Conservation (phyloP, 1,140 invertebrate genomes). For the Ganaspis sp. region DNA sequence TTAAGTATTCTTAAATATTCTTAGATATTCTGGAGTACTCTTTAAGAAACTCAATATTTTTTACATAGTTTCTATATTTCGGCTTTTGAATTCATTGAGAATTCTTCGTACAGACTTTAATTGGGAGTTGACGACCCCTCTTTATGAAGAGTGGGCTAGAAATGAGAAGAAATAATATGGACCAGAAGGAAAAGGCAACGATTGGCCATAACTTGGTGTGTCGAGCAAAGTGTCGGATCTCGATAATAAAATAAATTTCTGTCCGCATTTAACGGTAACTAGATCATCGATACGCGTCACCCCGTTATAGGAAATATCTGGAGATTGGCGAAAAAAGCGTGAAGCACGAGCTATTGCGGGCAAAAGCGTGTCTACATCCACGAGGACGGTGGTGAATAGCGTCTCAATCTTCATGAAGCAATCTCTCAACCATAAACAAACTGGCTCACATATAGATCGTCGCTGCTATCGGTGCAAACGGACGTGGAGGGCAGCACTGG, state of each 20-base stretch:
- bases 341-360: slow-evolving; percentile 21
- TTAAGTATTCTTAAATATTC: too few relatives aligned
- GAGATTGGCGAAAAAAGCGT: slow-evolving; percentile 24
- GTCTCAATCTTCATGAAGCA: slow-evolving; percentile 65
- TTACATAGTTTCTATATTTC: too few relatives aligned
- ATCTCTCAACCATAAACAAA: slow-evolving; percentile 70
- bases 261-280: slow-evolving; percentile 28
- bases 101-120: too few relatives aligned
- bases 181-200: not conserved
- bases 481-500: slow-evolving; percentile 37
- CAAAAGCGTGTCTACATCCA: slow-evolving; percentile 38
- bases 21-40: too few relatives aligned
- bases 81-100: too few relatives aligned
- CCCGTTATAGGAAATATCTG: slow-evolving; percentile 24
- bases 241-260: slow-evolving; percentile 27
- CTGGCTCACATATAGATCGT: slow-evolving; percentile 54
- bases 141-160: too few relatives aligned
- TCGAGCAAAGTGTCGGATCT: slow-evolving; percentile 1
- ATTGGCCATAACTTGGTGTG: not conserved
- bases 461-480: slow-evolving; percentile 32
- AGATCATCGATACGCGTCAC: slow-evolving; percentile 29
- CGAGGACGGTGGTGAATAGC: slow-evolving; percentile 61
- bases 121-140: too few relatives aligned
- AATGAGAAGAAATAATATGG: too few relatives aligned
- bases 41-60: too few relatives aligned